Percentiles rank a stretch among this genome's conserved stretches.
Evolutionary conservation across 2,113 vertebrate species (phyloP).

Genomic region (human (Homo sapiens)): DNA sequence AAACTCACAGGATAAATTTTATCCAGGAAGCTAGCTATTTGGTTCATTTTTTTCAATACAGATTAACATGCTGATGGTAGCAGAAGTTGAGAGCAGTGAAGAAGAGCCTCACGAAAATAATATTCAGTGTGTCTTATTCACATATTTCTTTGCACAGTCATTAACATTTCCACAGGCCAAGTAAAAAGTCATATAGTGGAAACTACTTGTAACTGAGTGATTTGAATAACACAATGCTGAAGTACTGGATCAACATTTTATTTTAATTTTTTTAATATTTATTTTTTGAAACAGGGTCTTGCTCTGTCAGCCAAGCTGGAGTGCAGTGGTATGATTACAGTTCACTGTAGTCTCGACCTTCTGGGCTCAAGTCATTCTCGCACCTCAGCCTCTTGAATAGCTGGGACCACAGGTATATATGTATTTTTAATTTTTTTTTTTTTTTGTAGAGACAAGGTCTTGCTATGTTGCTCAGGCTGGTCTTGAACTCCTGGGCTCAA

Average conservation of each 20-base stretch:
- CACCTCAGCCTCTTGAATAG: too few species aligned
- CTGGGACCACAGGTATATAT: too few species aligned
- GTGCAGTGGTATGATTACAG: too few species aligned
- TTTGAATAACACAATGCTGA: background rate
- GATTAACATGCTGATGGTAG: constrained; percentile 26
- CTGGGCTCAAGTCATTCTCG: too few species aligned
- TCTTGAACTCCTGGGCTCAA: too few species aligned
- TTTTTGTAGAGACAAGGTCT: too few species aligned
- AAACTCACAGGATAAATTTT: constrained; percentile 26
- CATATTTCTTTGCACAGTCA: background rate
- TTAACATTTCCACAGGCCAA: constrained; percentile 30
- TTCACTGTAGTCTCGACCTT: too few species aligned
- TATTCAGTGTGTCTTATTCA: background rate
- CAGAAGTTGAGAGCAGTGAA: constrained; percentile 13
- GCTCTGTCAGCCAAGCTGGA: too few species aligned
- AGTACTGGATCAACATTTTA: background rate
- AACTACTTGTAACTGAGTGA: background rate
- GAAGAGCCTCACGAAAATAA: constrained; percentile 36
- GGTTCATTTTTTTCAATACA: constrained; percentile 31
- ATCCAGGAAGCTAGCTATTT: constrained; percentile 47
- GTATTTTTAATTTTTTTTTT: too few species aligned
- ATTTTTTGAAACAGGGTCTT: too few species aligned
- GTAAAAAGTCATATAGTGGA: background rate
- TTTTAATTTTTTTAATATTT: background rate
- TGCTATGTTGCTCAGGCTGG: too few species aligned